Evolutionary conservation across 2,888 invertebrate genomes (phyloP), one percentile per base, ranked within the genome.

Genomic region (Sarcophaga subvicina): DNA sequence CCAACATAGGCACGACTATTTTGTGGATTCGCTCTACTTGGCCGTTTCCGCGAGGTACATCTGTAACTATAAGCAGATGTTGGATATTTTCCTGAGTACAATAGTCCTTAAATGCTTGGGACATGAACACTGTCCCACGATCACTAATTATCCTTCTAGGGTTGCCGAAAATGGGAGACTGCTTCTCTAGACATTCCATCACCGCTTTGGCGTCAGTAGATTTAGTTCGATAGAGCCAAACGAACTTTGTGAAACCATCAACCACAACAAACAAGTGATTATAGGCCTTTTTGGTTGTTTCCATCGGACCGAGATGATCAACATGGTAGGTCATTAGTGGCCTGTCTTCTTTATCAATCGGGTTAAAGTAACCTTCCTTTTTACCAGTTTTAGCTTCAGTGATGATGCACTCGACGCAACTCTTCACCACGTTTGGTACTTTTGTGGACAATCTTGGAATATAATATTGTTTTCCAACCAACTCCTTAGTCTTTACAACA

Each of bases 1-100:
- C 89, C 3, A 92, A 49, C 22, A 92, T 83, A 0, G 91, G 89
- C 62, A 92, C 90, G 4, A 92, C 88, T 5, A 89, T 90, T 8
- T 89, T 86, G 90, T 87, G 82, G 22, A 82, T 22, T 4, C 82
- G 63, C 37, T 86, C 88, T 11, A 88, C 64, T 49, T 89, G 86
- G 2, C 88, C 88, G 37, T 89, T 89, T 20, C 87, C 88, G 4
- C 81, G 71, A 25, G 88, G 82, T 11, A 87, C 80, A 5, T 82
- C 81, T 66, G 87, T 84, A 2, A 85, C 80, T 37, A 79, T 72
- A 12, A 22, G 14, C 59, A 79, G 25, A 25, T 81, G 80, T 25
- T 80, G 49, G 12, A 88, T 83, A 12, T 25, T 75, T 11, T 85
- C 60, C 12, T 66, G 11, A 2, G 25, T 62, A 20, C 77, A 80